Evolutionary conservation across 2,113 vertebrate genomes (phyloP).

Genomic region (Rhipidura dahli): DNA sequence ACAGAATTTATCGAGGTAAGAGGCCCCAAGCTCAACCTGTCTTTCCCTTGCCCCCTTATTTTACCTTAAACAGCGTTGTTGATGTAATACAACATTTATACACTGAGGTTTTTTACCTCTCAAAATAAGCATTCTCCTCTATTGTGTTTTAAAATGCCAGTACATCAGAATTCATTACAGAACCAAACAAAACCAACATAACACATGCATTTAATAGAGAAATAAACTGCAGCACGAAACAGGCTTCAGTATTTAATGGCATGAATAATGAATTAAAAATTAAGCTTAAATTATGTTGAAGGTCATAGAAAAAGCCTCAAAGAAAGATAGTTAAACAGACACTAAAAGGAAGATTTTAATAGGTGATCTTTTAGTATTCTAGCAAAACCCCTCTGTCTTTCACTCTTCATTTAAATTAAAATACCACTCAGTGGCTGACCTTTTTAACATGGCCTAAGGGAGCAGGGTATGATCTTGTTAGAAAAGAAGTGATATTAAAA

Average conservation of each 20-base stretch:
- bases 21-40: not conserved
- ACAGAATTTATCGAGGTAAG: not conserved
- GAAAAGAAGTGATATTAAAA: slow-evolving; percentile 47
- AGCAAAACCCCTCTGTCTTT: slow-evolving; percentile 31
- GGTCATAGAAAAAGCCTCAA: slow-evolving; percentile 42
- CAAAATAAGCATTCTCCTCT: not conserved
- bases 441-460: slow-evolving; percentile 67
- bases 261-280: slow-evolving; percentile 50
- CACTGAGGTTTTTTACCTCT: not conserved
- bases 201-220: not conserved
- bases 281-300: slow-evolving; percentile 50
- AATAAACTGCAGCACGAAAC: not conserved
- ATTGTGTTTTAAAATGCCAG: not conserved
- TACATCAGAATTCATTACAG: not conserved
- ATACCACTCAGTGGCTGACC: slow-evolving; percentile 62
- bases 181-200: not conserved
- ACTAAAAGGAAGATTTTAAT: slow-evolving; percentile 53
- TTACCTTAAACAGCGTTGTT: not conserved
- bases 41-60: not conserved
- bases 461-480: slow-evolving; percentile 53
- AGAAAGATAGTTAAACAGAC: slow-evolving; percentile 45
- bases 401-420: slow-evolving; percentile 67
- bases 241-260: not conserved
- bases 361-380: slow-evolving; percentile 48
- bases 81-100: not conserved